A percentile compares a stretch with the other conserved stretches of the same genome.
Evolutionary conservation across 1,140 invertebrate genomes (phyloP).

Genomic region (Lordiphosa clarofinis): DNA sequence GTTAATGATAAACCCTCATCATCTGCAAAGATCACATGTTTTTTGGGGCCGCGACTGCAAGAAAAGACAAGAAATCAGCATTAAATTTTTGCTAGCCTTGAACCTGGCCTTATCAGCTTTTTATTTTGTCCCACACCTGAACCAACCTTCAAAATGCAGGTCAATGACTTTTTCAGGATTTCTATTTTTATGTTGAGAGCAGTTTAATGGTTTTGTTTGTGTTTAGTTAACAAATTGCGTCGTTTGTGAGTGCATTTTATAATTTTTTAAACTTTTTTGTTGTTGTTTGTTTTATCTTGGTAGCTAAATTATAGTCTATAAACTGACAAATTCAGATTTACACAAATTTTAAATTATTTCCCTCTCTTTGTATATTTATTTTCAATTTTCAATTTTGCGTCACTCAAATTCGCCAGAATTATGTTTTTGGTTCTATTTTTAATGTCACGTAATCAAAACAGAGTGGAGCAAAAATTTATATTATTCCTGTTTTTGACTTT

Average conservation of each 20-base stretch:
- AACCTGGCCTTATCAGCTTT: conserved; percentile 57
- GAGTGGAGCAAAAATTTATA: conserved; percentile 16
- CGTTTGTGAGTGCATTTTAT: conserved; percentile 27
- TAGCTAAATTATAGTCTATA: not conserved
- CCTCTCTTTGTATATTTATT: not conserved
- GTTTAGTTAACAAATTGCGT: conserved; percentile 45
- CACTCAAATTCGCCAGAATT: conserved; percentile 28
- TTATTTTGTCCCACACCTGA: conserved; percentile 19
- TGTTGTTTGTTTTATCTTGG: too few species aligned
- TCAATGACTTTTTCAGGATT: conserved; percentile 39
- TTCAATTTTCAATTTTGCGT: not conserved
- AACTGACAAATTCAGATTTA: conserved; percentile 4
- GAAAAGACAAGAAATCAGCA: conserved; percentile 6
- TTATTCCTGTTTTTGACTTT: conserved; percentile 15
- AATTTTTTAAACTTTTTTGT: conserved; percentile 4
- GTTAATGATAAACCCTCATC: conserved; percentile 92
- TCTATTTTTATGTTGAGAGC: conserved; percentile 41
- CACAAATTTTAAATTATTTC: conserved; percentile 1
- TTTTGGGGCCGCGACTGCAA: conserved; percentile 85
- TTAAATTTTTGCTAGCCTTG: conserved; percentile 44
- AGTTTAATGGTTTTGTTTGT: conserved; percentile 43
- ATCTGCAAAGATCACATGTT: conserved; percentile 94
- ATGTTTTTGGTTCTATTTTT: conserved; percentile 41
- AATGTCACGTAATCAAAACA: conserved; percentile 31
- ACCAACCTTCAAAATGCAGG: conserved; percentile 36